Evolutionary conservation across 2,113 vertebrate species (phyloP).

Genomic region (Balaeniceps rex): DNA sequence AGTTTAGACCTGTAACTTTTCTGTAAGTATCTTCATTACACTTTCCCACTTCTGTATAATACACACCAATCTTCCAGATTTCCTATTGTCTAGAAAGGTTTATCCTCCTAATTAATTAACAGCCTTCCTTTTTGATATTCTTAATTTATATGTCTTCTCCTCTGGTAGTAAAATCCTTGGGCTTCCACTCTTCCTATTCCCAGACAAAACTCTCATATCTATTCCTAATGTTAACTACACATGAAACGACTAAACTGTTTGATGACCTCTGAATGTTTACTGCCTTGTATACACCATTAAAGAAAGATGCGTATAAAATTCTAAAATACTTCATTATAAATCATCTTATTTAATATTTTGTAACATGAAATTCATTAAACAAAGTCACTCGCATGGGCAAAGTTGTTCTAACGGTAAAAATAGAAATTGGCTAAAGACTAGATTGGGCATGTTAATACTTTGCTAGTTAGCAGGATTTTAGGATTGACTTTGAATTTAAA

Average conservation of each 20-base stretch:
- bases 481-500: background rate
- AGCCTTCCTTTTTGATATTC: background rate
- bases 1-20: background rate
- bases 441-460: background rate
- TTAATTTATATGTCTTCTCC: background rate
- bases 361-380: background rate
- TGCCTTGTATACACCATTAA: background rate
- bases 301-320: background rate
- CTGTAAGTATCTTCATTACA: background rate
- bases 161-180: background rate
- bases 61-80: background rate
- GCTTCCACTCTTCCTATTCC: background rate
- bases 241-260: background rate
- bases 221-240: background rate
- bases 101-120: background rate
- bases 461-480: background rate
- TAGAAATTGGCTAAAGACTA: background rate
- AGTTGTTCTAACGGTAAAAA: background rate
- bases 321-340: background rate
- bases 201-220: background rate
- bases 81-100: background rate
- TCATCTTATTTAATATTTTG: background rate
- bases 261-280: background rate
- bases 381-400: background rate
- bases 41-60: background rate